Conservation (phyloP, 1,140 invertebrate species). For the Drosophila setifemur region DNA sequence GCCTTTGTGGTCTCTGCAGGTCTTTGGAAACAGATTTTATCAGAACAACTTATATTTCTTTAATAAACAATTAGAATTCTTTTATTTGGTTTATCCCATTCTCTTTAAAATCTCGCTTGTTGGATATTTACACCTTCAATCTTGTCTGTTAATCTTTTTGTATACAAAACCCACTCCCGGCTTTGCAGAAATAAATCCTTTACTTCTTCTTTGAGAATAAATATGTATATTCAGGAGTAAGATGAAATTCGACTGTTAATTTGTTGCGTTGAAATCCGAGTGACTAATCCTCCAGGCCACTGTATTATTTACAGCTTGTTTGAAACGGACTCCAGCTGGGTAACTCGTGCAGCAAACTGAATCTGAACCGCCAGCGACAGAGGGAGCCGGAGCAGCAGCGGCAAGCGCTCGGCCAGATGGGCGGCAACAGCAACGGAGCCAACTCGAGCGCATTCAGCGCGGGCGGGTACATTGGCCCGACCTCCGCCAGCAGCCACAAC, state of each 20-base stretch:
- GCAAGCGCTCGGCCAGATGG: conserved; percentile 53
- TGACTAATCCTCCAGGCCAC: conserved; percentile 6
- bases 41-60: too few relatives aligned
- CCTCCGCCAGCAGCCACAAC: conserved; percentile 41
- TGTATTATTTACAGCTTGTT: conserved; percentile 23
- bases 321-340: conserved; percentile 44
- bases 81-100: too few relatives aligned
- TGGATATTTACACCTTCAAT: too few relatives aligned
- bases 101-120: too few relatives aligned
- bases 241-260: background rate
- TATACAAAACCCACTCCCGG: too few relatives aligned
- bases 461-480: conserved; percentile 74
- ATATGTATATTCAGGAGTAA: background rate
- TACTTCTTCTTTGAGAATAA: too few relatives aligned
- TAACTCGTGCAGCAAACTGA: conserved; percentile 66
- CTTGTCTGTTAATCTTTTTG: too few relatives aligned
- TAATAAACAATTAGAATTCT: too few relatives aligned
- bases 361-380: conserved; percentile 45
- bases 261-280: background rate
- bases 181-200: too few relatives aligned
- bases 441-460: conserved; percentile 73
- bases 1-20: too few relatives aligned
- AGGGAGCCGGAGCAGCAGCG: conserved; percentile 39
- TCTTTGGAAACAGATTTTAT: too few relatives aligned
- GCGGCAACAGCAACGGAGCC: conserved; percentile 61